phyloP scores from a whole-genome alignment of 2,113 vertebrate genomes.

The Labrus mixtus region DNA sequence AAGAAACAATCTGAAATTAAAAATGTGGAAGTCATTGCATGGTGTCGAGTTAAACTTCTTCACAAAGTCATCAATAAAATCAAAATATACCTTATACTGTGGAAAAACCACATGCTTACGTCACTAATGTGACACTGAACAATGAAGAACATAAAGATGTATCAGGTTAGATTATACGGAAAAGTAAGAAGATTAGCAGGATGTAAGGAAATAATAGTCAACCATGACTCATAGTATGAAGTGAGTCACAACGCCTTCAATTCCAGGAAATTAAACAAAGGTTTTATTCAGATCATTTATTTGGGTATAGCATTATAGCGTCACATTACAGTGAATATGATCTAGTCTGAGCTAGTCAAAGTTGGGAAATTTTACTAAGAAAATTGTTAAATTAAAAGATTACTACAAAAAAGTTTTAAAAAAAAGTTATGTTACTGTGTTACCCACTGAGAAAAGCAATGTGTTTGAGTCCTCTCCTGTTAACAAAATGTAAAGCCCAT shows the following conservation, averaged over 20 bases:
- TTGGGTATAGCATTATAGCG: too few species aligned
- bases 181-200: not conserved
- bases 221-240: not conserved
- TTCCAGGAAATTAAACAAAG: not conserved
- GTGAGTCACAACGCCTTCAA: slow-evolving; percentile 24
- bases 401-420: too few species aligned
- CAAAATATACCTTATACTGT: not conserved
- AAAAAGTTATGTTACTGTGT: too few species aligned
- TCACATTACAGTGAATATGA: too few species aligned
- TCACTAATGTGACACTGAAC: not conserved
- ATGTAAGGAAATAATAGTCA: not conserved
- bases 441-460: too few species aligned
- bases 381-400: too few species aligned
- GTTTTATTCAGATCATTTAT: too few species aligned
- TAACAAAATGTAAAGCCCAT: too few species aligned
- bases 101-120: not conserved
- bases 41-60: not conserved
- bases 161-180: not conserved
- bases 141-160: not conserved
- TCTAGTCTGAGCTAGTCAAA: too few species aligned
- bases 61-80: not conserved
- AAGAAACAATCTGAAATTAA: too few species aligned
- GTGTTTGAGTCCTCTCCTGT: too few species aligned
- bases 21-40: not conserved
- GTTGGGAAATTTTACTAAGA: too few species aligned